Evolutionary conservation across 2,888 invertebrate genomes (phyloP).

Genomic region (Acanthococcus lagerstroemiae): DNA sequence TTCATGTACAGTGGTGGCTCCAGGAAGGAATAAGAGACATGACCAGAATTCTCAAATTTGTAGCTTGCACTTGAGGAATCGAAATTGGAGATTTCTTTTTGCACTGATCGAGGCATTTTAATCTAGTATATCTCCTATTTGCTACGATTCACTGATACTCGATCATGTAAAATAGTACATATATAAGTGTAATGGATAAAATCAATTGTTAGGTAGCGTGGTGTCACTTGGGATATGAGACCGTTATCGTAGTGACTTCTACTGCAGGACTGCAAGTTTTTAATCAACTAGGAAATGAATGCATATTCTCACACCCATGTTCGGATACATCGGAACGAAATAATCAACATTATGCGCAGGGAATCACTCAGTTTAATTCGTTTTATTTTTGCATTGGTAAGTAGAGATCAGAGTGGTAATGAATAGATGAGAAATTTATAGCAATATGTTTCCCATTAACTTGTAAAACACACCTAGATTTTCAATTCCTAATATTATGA

Average conservation of each 20-base stretch:
- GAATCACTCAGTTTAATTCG: constrained; percentile 37
- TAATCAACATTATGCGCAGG: constrained; percentile 36
- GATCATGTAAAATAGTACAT: neutral
- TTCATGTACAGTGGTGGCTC: no score
- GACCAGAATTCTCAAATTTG: no score
- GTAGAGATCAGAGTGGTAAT: neutral
- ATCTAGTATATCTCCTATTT: no score
- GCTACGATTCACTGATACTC: neutral
- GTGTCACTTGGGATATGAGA: constrained; percentile 38
- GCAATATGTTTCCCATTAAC: no score
- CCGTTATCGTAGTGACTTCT: constrained; percentile 38
- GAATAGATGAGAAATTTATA: no score
- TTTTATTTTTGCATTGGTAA: constrained; percentile 38
- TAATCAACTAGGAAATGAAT: constrained; percentile 32
- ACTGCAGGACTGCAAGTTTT: constrained; percentile 39
- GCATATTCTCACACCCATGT: constrained; percentile 38
- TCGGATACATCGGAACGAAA: constrained; percentile 34
- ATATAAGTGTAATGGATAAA: constrained; percentile 7
- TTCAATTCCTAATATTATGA: no score
- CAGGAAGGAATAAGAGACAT: no score
- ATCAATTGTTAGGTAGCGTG: constrained; percentile 40
- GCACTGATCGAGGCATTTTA: no score
- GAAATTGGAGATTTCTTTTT: no score
- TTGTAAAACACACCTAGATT: no score
- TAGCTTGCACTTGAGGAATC: no score